These are phyloP conservation scores for Malacosoma neustria DNA, from an alignment of 2,888 invertebrate species.

Conservation along the genomic window DNA sequence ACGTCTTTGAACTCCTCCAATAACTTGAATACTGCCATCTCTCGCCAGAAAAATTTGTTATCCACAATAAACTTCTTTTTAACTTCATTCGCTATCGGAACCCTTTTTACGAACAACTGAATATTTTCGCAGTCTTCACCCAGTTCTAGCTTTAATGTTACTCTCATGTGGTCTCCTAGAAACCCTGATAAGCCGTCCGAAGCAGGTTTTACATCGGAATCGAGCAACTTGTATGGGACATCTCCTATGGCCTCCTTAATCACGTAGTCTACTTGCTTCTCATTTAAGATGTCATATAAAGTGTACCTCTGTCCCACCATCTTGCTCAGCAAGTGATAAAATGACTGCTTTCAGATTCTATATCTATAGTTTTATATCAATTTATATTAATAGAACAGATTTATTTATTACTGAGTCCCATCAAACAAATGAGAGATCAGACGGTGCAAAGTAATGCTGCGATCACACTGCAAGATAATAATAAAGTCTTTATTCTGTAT, in stretches of 20 bases:
- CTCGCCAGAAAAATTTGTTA: constrained; percentile 36
- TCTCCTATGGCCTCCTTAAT: constrained; percentile 18
- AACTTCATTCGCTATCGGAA: constrained; percentile 8
- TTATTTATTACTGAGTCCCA: constrained; percentile 1
- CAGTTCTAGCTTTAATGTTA: constrained; percentile 5
- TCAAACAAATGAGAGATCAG: background rate
- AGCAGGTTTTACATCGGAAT: constrained; percentile 4
- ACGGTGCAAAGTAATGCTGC: background rate
- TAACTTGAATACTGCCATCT: constrained; percentile 37
- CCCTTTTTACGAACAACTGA: constrained; percentile 1
- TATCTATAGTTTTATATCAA: background rate
- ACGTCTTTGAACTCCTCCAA: constrained; percentile 31
- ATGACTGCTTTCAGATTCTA: background rate
- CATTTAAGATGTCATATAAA: constrained; percentile 26
- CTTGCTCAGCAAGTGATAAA: constrained; percentile 6
- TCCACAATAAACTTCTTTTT: constrained; percentile 43
- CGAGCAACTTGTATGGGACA: constrained; percentile 16
- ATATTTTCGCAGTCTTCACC: constrained; percentile 1
- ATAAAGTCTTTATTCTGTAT: too few relatives aligned
- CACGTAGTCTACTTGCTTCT: constrained; percentile 29
- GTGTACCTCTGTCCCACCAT: constrained; percentile 20
- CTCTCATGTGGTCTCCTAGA: constrained; percentile 6
- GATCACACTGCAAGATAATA: too few relatives aligned
- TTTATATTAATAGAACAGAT: constrained; percentile 2
- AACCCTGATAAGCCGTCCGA: constrained; percentile 5